A percentile compares a stretch with the other conserved stretches of the same genome.
Conservation (phyloP, 2,888 invertebrate genomes). For the Lumbricus terrestris region DNA sequence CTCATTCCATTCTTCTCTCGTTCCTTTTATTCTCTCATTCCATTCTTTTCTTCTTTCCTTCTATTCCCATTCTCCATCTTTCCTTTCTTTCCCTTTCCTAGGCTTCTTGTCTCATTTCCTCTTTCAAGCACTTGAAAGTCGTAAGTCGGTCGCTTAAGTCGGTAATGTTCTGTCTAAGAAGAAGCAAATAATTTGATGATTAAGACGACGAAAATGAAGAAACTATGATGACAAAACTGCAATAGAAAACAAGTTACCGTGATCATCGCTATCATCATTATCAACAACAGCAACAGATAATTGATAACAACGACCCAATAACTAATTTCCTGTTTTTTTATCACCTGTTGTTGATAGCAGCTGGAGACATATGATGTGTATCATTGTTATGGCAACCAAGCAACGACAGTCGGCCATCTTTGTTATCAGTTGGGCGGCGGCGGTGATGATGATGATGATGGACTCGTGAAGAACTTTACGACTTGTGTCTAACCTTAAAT, state of each 20-base stretch:
- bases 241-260: too few relatives aligned
- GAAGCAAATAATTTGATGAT: neutral
- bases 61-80: too few relatives aligned
- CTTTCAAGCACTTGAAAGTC: neutral
- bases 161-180: neutral
- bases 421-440: neutral
- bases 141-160: neutral
- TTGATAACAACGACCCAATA: neutral
- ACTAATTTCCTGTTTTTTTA: neutral
- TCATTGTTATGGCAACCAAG: neutral
- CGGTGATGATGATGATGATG: too few relatives aligned
- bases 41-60: too few relatives aligned
- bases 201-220: neutral
- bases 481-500: too few relatives aligned
- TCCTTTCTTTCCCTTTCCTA: too few relatives aligned
- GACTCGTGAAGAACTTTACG: too few relatives aligned
- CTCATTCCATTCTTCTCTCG: neutral
- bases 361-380: neutral
- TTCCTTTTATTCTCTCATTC: neutral
- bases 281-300: too few relatives aligned
- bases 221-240: neutral
- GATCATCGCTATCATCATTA: too few relatives aligned
- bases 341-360: neutral
- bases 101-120: too few relatives aligned
- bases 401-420: neutral